Evolutionary conservation across 1,140 invertebrate genomes (phyloP).

Genomic region (Drosophila watanabei): DNA sequence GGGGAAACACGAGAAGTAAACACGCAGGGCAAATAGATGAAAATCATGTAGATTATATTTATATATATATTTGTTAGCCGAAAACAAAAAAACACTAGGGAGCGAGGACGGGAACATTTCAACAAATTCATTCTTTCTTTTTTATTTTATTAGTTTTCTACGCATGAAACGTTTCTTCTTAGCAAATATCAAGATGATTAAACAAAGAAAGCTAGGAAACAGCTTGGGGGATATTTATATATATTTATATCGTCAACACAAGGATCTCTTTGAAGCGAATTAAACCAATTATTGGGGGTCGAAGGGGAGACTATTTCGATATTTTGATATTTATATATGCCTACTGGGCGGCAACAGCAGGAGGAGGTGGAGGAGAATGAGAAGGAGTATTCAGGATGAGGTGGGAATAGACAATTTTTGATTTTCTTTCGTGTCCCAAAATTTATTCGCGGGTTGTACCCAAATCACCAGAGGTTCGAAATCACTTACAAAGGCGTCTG

Average conservation of each 20-base stretch:
- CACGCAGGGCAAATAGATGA: constrained; percentile 27
- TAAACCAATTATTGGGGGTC: constrained; percentile 39
- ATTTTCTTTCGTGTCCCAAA: background rate
- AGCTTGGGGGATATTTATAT: constrained; percentile 24
- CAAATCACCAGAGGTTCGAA: background rate
- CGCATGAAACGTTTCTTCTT: constrained; percentile 29
- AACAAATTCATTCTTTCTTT: constrained; percentile 10
- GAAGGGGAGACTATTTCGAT: constrained; percentile 14
- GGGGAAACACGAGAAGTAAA: background rate
- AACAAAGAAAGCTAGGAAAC: constrained; percentile 19
- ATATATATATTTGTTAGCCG: constrained; percentile 52
- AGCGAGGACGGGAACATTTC: constrained; percentile 27
- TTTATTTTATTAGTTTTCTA: constrained; percentile 35
- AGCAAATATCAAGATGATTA: constrained; percentile 30
- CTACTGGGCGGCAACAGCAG: constrained; percentile 8
- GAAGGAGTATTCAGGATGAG: background rate
- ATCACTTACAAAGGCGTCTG: background rate
- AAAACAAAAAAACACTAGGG: constrained; percentile 6
- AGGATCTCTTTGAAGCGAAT: constrained; percentile 69
- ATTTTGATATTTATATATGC: constrained; percentile 28
- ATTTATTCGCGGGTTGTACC: background rate
- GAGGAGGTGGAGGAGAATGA: background rate
- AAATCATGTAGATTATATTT: constrained; percentile 51
- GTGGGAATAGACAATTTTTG: background rate
- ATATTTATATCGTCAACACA: constrained; percentile 52